Evolutionary conservation across 2,888 invertebrate genomes (phyloP), one percentile per base, ranked within the genome.

Genomic region (Osmoderma eremita): DNA sequence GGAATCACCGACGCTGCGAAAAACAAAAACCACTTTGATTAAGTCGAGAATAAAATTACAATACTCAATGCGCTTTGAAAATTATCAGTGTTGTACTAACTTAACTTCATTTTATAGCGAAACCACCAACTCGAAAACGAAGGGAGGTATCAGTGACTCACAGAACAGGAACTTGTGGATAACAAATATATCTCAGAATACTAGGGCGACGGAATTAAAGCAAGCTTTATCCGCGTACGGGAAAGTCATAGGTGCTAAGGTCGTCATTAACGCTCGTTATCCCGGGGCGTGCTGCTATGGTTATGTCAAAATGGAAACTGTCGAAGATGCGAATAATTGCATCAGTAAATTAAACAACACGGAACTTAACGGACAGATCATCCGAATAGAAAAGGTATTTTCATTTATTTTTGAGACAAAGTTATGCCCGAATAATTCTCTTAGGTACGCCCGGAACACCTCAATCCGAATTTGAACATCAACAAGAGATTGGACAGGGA

Each of bases 241-340:
- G 76, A 97, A 96, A 88, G 96, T 96, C 50, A 89, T 95, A 75
- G 95, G 95, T 68, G 97, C 97, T 0, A 98, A 98, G 84, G 95
- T 98, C 22, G 97, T 98, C 2, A 97, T 97, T 0, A 97, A 97
- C 80, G 95, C 97, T 0, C 88, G 92, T 71, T 94, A 93, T 12
- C 96, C 97, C 0, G 95, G 95, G 1, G 93, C 95, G 0, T 89
- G 94, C 65, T 97, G 96, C 81, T 98, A 96, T 78, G 98, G 98
- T 24, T 97, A 96, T 81, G 95, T 98, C 2, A 97, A 97, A 0
- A 97, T 98, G 96, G 91, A 91, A 0, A 92, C 93, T 17, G 88
- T 91, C 15, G 92, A 91, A 68, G 96, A 96, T 82, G 96, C 96
- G 3, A 90, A 93, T 53, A 92, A 91, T 74, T 96, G 96, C 79